Evolutionary conservation across 1,140 invertebrate genomes (phyloP).

Genomic region (Sinonovacula constricta): DNA sequence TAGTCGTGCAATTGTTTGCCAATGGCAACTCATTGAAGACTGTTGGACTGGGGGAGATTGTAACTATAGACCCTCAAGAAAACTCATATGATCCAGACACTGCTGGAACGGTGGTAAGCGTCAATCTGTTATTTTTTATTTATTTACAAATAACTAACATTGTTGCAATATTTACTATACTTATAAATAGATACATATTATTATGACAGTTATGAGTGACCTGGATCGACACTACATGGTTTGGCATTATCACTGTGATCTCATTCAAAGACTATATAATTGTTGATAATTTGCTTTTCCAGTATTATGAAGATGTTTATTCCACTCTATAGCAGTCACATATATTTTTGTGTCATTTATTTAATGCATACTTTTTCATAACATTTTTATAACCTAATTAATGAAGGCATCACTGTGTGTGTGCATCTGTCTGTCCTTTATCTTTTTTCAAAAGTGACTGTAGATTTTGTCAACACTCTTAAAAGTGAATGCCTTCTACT

Average conservation of each 20-base stretch:
- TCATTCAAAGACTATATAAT: not conserved
- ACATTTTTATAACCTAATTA: too few relatives aligned
- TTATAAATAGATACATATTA: not conserved
- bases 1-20: conserved; percentile 67
- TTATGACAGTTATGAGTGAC: not conserved
- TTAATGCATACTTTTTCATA: too few relatives aligned
- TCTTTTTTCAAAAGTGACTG: too few relatives aligned
- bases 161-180: not conserved
- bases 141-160: not conserved
- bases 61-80: conserved; percentile 63
- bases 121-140: conserved; percentile 12
- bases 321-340: too few relatives aligned
- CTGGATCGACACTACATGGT: too few relatives aligned
- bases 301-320: too few relatives aligned
- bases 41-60: conserved; percentile 55
- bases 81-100: conserved; percentile 76
- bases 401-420: too few relatives aligned
- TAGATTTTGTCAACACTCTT: too few relatives aligned
- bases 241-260: not conserved
- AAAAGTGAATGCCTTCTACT: not conserved
- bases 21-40: conserved; percentile 67
- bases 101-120: conserved; percentile 25
- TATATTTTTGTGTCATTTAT: too few relatives aligned
- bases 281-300: not conserved
- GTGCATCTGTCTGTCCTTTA: too few relatives aligned